phyloP scores from a whole-genome alignment of 2,113 vertebrate genomes.

The Cebidichthys violaceus region DNA sequence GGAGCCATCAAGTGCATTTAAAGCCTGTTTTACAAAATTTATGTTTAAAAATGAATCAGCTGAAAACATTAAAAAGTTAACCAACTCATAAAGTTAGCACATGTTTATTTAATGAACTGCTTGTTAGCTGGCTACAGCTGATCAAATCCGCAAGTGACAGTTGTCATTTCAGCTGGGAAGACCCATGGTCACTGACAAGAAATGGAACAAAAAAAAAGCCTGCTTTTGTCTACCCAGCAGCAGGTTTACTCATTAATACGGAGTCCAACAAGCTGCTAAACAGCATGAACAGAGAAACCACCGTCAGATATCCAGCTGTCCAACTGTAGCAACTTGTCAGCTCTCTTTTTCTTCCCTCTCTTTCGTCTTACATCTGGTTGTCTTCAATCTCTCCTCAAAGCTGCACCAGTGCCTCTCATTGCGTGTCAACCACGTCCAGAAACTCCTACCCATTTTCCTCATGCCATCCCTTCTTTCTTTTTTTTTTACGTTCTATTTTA shows the following conservation, averaged over 20 bases:
- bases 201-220: neutral
- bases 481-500: conserved; percentile 18
- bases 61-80: neutral
- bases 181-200: too few species aligned
- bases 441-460: conserved; percentile 10
- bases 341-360: neutral
- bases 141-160: neutral
- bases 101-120: neutral
- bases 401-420: conserved; percentile 3
- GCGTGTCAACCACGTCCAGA: conserved; percentile 8
- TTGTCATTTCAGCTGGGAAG: neutral
- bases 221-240: neutral
- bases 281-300: neutral
- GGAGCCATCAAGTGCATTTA: neutral
- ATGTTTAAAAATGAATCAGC: neutral
- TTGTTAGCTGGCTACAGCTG: neutral
- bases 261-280: neutral
- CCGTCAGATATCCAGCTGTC: conserved; percentile 13
- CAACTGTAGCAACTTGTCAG: neutral
- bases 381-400: conserved; percentile 16
- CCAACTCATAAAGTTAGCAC: neutral
- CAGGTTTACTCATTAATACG: conserved; percentile 10
- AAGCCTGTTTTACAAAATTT: neutral
- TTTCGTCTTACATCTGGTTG: neutral
- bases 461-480: neutral